These are phyloP conservation scores for Rachycentron canadum DNA, from an alignment of 2,797 vertebrate species.

Conservation along the genomic window DNA sequence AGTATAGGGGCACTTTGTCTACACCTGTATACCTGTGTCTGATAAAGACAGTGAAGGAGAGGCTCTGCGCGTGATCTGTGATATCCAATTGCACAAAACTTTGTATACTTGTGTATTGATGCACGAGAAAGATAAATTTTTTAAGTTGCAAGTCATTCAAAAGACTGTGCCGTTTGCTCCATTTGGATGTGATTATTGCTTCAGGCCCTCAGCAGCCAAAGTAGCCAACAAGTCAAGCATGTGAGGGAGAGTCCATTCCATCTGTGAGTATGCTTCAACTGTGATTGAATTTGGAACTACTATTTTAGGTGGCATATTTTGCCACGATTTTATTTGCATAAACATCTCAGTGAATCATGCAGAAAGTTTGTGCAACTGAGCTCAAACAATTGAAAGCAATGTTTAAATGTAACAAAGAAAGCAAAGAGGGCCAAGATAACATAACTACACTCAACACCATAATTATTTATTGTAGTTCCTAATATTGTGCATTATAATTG, in stretches of 20 bases:
- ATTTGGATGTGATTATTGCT: slow-evolving; percentile 48
- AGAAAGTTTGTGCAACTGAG: slow-evolving; percentile 24
- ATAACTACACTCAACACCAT: slow-evolving; percentile 9
- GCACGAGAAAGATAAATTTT: neutral
- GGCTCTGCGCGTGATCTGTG: neutral
- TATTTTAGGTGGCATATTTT: slow-evolving; percentile 41
- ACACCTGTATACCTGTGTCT: slow-evolving; percentile 14
- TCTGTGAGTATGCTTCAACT: slow-evolving; percentile 56
- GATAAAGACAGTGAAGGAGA: neutral
- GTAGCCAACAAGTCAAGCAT: slow-evolving; percentile 41
- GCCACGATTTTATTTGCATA: slow-evolving; percentile 43
- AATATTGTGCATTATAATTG: neutral
- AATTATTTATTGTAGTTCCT: slow-evolving; percentile 3
- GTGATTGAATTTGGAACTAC: slow-evolving; percentile 29
- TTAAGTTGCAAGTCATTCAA: slow-evolving; percentile 18
- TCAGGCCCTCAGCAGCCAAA: slow-evolving; percentile 41
- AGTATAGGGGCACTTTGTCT: neutral
- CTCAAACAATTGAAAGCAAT: slow-evolving; percentile 33
- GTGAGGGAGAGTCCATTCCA: slow-evolving; percentile 41
- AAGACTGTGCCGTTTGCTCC: slow-evolving; percentile 30
- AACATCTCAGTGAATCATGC: slow-evolving; percentile 31
- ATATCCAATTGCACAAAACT: neutral
- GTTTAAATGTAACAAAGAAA: slow-evolving; percentile 11
- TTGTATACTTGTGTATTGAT: neutral
- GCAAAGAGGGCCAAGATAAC: neutral